A percentile compares a stretch with the other conserved stretches of the same genome.
Conservation (phyloP, 37 sponge, comb jelly and placozoan species). For the Ianthella basta region DNA sequence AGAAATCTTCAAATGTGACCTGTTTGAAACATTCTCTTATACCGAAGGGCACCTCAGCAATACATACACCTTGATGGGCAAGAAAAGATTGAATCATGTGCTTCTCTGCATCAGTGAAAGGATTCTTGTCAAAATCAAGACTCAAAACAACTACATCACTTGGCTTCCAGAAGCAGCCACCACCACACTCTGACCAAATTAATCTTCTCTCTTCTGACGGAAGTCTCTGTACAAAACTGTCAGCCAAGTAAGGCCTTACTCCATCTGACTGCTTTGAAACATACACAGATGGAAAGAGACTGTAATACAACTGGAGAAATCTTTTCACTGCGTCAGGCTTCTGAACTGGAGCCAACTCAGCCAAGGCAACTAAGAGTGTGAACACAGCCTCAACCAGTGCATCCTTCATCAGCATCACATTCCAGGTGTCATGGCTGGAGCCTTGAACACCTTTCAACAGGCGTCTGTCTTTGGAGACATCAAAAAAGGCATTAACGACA, state of each 20-base stretch:
- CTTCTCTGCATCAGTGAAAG: background rate
- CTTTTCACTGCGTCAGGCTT: background rate
- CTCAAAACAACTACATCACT: conserved; percentile 31
- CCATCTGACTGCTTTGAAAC: background rate
- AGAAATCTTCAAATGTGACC: conserved; percentile 46
- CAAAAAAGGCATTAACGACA: conserved; percentile 66
- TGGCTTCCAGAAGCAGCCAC: conserved; percentile 57
- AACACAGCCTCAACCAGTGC: conserved; percentile 48
- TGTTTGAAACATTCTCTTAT: background rate
- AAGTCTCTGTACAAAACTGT: background rate
- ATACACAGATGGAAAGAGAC: conserved; percentile 35
- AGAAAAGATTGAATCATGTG: background rate
- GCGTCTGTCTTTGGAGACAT: conserved; percentile 56
- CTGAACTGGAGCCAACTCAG: background rate
- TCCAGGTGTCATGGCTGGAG: conserved; percentile 45
- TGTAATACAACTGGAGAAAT: conserved; percentile 47
- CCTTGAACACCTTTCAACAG: conserved; percentile 24
- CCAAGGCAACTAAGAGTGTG: conserved; percentile 24
- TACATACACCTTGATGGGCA: background rate
- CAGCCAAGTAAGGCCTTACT: background rate
- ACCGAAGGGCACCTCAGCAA: conserved; percentile 39
- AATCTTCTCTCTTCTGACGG: background rate
- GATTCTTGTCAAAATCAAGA: background rate
- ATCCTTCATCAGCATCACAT: conserved; percentile 36
- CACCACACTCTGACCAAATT: conserved; percentile 7